Conservation (phyloP, 2,888 invertebrate genomes). For the Amiota minor region DNA sequence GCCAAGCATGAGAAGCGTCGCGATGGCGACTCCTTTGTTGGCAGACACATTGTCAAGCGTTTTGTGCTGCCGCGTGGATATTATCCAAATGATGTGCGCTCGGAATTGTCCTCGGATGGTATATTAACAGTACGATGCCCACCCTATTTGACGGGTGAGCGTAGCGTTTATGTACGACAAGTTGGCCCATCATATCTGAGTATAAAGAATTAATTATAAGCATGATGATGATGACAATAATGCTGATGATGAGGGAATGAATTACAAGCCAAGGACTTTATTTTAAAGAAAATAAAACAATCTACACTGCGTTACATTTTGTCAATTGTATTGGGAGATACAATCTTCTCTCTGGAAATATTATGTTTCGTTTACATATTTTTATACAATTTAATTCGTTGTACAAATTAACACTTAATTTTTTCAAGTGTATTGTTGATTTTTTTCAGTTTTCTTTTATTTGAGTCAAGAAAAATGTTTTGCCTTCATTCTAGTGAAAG, state of each 20-base stretch:
- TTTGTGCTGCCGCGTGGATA: conserved; percentile 81
- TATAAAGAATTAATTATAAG: conserved; percentile 65
- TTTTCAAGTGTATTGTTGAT: conserved; percentile 33
- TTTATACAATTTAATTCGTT: background rate
- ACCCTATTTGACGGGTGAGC: conserved; percentile 75
- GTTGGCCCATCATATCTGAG: conserved; percentile 79
- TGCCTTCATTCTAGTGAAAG: background rate
- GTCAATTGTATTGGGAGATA: background rate
- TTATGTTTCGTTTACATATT: background rate
- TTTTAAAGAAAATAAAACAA: background rate
- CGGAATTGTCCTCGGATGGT: conserved; percentile 79
- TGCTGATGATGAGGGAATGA: background rate
- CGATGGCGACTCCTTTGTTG: conserved; percentile 84
- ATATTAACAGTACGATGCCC: conserved; percentile 84
- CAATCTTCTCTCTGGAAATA: background rate
- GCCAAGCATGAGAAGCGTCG: conserved; percentile 81
- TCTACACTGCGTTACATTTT: conserved; percentile 15
- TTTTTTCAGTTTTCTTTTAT: conserved; percentile 5
- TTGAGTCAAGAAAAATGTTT: background rate
- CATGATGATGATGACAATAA: no score
- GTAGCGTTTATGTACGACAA: conserved; percentile 82
- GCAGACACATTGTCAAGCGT: conserved; percentile 84
- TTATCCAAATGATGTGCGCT: conserved; percentile 82
- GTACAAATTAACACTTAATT: conserved; percentile 34
- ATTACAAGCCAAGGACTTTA: conserved; percentile 8